phyloP scores from a whole-genome alignment of 2,797 vertebrate genomes.

The Phataginus tricuspis region DNA sequence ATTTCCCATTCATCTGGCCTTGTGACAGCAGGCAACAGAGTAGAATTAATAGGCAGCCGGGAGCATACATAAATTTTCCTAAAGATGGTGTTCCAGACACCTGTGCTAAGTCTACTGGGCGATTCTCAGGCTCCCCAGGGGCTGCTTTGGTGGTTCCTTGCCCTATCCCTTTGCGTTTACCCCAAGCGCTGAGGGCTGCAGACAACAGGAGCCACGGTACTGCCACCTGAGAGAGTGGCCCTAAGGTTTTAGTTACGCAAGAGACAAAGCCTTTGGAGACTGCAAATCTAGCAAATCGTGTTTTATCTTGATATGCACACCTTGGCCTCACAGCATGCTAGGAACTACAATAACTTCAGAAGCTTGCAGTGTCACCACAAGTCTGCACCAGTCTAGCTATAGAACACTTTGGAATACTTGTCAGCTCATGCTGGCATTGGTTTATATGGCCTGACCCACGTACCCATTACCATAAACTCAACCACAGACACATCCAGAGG shows the following conservation, averaged over 20 bases:
- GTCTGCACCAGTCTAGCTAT: neutral
- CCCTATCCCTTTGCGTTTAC: neutral
- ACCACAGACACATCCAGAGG: constrained; percentile 3
- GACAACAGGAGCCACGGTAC: neutral
- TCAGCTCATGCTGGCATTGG: constrained; percentile 14
- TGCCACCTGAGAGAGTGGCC: neutral
- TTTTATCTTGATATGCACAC: neutral
- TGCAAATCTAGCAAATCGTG: neutral
- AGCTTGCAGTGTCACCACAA: neutral
- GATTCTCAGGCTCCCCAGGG: neutral
- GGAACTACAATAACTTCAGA: neutral
- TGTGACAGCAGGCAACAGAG: neutral
- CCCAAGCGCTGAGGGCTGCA: neutral
- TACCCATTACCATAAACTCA: constrained; percentile 22
- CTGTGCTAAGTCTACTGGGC: neutral
- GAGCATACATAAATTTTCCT: neutral
- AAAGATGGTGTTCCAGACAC: neutral
- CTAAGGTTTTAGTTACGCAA: neutral
- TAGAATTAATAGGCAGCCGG: neutral
- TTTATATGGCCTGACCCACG: neutral
- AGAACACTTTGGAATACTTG: constrained; percentile 45
- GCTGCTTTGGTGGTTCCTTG: neutral
- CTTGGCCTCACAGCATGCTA: neutral
- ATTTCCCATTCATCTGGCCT: neutral
- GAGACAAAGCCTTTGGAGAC: neutral